A percentile compares a stretch with the other conserved stretches of the same genome.
phyloP scores from a whole-genome alignment of 2,113 vertebrate species.

The Notarius quadriscutis region DNA sequence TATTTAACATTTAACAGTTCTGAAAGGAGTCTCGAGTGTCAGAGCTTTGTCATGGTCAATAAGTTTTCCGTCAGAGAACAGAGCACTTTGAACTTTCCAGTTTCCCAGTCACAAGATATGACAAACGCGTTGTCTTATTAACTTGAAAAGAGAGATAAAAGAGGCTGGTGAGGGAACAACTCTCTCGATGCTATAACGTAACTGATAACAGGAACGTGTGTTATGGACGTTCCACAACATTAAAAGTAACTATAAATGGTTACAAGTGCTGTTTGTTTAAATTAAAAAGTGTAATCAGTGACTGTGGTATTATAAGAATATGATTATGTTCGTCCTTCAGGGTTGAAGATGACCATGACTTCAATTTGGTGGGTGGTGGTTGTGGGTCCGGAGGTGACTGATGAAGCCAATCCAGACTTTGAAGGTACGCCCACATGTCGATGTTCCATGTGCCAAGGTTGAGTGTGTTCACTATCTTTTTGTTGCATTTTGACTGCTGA shows the following conservation, averaged over 20 bases:
- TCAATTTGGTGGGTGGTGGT: too few relatives aligned
- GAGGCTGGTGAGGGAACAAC: neutral
- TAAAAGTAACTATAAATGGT: neutral
- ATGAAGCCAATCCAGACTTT: too few relatives aligned
- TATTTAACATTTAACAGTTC: neutral
- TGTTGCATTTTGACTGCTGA: too few relatives aligned
- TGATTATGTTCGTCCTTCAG: too few relatives aligned
- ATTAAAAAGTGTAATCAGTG: too few relatives aligned
- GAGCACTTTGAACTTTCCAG: neutral
- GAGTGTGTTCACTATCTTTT: too few relatives aligned
- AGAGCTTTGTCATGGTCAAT: neutral
- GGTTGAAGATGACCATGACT: too few relatives aligned
- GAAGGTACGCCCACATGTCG: too few relatives aligned
- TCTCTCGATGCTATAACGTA: neutral
- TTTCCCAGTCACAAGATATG: neutral
- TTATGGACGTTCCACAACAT: neutral
- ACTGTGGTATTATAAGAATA: neutral
- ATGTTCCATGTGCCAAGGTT: too few relatives aligned
- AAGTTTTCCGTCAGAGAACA: neutral
- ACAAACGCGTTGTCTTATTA: neutral
- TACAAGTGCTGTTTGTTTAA: neutral
- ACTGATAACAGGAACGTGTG: neutral
- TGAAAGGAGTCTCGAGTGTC: neutral
- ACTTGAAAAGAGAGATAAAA: neutral
- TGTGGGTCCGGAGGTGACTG: too few relatives aligned